Conservation (phyloP, 2,113 vertebrate species). For the Oreochromis tanganicae region DNA sequence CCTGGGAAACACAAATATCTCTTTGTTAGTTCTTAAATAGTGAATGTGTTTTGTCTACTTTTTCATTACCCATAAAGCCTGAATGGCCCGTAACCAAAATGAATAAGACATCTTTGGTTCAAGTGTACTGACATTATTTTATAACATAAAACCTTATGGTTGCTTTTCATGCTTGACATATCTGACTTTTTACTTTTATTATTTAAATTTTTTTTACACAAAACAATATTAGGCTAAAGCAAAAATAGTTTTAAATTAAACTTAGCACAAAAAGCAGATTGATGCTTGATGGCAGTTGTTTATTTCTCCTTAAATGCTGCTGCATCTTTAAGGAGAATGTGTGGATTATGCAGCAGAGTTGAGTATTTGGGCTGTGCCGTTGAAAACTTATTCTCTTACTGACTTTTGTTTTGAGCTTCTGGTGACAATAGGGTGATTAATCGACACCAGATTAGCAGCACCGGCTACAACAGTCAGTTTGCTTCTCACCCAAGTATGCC, state of each 20-base stretch:
- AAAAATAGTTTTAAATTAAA: not conserved
- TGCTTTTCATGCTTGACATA: not conserved
- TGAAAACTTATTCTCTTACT: not conserved
- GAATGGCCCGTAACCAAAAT: not conserved
- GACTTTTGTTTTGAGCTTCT: not conserved
- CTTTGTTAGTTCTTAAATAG: not conserved
- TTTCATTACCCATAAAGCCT: not conserved
- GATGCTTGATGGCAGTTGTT: not conserved
- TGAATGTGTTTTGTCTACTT: not conserved
- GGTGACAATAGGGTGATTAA: not conserved
- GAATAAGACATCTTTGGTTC: not conserved
- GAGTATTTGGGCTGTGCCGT: not conserved
- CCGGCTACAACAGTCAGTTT: not conserved
- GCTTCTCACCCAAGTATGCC: not conserved
- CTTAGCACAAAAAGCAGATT: not conserved
- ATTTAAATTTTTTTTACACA: not conserved
- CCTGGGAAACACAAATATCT: conserved; percentile 23
- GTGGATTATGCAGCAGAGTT: not conserved
- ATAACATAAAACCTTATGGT: not conserved
- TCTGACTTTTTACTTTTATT: not conserved
- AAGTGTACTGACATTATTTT: not conserved
- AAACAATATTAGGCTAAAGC: not conserved
- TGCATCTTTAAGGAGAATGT: not conserved
- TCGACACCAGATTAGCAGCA: not conserved
- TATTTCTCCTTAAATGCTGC: not conserved